These are phyloP conservation scores for Crotalus horridus DNA, from an alignment of 2,113 vertebrate genomes.

Conservation along the genomic window DNA sequence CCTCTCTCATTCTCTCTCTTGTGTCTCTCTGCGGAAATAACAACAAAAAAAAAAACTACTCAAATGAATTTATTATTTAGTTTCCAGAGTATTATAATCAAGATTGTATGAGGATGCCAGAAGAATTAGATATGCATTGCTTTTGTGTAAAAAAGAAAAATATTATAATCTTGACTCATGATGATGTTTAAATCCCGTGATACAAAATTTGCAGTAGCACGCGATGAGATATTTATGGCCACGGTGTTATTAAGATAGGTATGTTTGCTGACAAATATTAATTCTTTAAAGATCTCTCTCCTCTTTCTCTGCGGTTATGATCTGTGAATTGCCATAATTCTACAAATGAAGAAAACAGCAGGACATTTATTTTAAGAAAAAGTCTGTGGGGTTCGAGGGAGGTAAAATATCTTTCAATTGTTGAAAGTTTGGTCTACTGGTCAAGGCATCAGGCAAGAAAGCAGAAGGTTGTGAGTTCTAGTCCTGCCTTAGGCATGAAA, in stretches of 20 bases:
- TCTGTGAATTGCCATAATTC: background rate
- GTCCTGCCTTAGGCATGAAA: background rate
- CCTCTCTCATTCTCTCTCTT: rapidly evolving
- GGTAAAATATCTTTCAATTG: background rate
- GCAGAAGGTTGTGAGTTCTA: background rate
- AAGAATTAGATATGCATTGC: background rate
- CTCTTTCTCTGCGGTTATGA: background rate
- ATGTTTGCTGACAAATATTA: background rate
- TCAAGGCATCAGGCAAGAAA: background rate
- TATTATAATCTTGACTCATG: background rate
- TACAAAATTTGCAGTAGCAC: background rate
- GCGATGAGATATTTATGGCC: background rate
- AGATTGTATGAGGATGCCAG: background rate
- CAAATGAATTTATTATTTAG: background rate
- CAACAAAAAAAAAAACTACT: background rate
- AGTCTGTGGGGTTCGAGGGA: background rate
- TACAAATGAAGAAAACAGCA: background rate
- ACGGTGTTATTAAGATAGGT: background rate
- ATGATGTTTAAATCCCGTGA: background rate
- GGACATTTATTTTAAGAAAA: background rate
- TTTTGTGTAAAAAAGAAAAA: rapidly evolving
- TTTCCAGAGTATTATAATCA: conserved; percentile 1
- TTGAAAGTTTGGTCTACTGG: background rate
- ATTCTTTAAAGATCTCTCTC: background rate
- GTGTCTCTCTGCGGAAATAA: background rate